Evolutionary conservation across 2,888 invertebrate genomes (phyloP).

Genomic region (Melinaea marsaeus): DNA sequence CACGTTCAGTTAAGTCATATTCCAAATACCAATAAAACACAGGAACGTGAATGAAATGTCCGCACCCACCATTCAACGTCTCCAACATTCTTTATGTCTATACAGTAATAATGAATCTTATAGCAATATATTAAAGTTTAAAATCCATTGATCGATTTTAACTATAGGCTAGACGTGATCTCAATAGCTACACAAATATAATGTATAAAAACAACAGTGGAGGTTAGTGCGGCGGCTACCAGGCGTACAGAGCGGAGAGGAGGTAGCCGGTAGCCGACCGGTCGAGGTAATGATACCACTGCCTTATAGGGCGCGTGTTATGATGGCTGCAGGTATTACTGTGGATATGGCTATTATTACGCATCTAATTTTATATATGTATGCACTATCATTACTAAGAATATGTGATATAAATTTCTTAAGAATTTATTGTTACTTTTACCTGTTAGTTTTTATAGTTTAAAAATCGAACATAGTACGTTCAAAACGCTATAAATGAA

Average conservation of each 20-base stretch:
- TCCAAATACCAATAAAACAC: constrained; percentile 57
- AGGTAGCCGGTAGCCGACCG: constrained; percentile 62
- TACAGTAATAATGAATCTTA: constrained; percentile 17
- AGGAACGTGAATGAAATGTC: constrained; percentile 66
- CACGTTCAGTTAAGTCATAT: constrained; percentile 47
- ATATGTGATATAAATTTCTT: background rate
- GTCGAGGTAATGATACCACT: constrained; percentile 70
- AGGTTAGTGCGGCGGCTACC: constrained; percentile 51
- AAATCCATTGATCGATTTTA: constrained; percentile 15
- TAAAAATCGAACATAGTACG: no score
- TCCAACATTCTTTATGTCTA: constrained; percentile 32
- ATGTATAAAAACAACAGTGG: constrained; percentile 61
- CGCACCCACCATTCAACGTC: constrained; percentile 55
- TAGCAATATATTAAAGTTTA: constrained; percentile 5
- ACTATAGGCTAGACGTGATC: constrained; percentile 42
- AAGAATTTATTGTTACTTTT: no score
- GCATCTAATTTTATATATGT: constrained; percentile 1
- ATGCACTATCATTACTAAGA: background rate
- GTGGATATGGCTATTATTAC: constrained; percentile 48
- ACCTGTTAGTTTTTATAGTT: no score
- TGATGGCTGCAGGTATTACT: constrained; percentile 53
- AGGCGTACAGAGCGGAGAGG: constrained; percentile 58
- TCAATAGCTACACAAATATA: constrained; percentile 67
- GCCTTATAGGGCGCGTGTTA: constrained; percentile 73
- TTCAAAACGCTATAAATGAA: no score